Base-by-base conservation (phyloP, 35 echinoderm and acorn worm species). In the Amphiura filiformis region DNA sequence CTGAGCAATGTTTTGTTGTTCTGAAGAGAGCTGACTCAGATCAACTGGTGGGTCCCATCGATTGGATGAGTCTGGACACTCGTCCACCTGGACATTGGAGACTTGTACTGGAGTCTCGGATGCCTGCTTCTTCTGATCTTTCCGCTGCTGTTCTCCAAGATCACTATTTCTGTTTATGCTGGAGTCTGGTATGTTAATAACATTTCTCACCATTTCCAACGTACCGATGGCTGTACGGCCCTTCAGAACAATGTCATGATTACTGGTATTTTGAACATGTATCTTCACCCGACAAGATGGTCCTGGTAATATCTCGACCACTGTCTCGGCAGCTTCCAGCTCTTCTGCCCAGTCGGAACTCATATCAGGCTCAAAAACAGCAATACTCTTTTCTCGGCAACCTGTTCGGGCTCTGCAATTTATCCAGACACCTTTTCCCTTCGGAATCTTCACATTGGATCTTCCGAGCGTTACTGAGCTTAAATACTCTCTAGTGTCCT, bases 141-240 rank as follows among this genome's bases (percentile, higher is more conserved):
- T n/a, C n/a, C n/a, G n/a, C n/a, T n/a, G n/a, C n/a, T n/a, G n/a
- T n/a, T n/a, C n/a, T n/a, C n/a, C n/a, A n/a, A n/a, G n/a, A n/a
- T n/a, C n/a, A n/a, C n/a, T n/a, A n/a, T n/a, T 84, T 78, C 84
- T 47, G 41, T 47, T 17, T 47, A 47, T 47, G 4, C 17, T 17
- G 4, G 41, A 17, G 17, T 47, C 17, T 47, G 41, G 41, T 3
- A 36, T 36, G 36, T 79, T 39, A 52, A 37, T 34, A 34, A 82
- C 31, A 20, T 34, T 42, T 38, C 31, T 11, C 0, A 75, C 87
- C 14, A 89, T 22, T 18, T 91, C 13, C 5, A 94, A 41, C 20
- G 44, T 34, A 17, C 93, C 93, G 28, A 94, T n/a, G 13, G 32
- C 0, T 1, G 88, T 91, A 22, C 88, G 83, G 76, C 78, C 84